Base-by-base conservation (phyloP, 1,140 invertebrate species). In the Maniola jurtina region DNA sequence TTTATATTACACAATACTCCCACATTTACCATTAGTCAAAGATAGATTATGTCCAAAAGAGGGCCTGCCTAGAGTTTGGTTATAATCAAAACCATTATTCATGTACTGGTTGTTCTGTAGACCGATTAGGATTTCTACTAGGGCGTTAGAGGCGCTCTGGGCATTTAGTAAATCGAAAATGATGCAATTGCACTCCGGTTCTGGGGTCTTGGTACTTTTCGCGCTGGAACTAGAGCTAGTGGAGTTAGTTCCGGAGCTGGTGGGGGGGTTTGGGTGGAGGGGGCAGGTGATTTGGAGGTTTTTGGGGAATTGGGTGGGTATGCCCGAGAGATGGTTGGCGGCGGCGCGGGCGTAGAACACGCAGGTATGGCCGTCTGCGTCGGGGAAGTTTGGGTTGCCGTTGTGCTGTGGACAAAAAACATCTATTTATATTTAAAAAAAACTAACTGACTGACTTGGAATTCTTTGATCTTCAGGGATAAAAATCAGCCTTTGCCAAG, bases 341-440 rank as follows among this genome's bases (percentile, higher is more conserved):
- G 90, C 90, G 5, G 88, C 84, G 11, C 87, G 83, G 16, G 91
- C 89, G 80, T 91, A 89, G 79, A 91, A 90, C 38, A 92, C 82
- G 75, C 91, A 92, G 2, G 87, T 84, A 71, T 90, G 86, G 0
- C 89, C 89, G 70, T 91, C 91, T 36, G 80, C 78, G 71, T 91
- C 91, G 35, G 88, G 85, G 75, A 81, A 88, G 80, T 92, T 91
- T 0, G 91, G 89, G 73, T 92, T 91, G 74, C 87, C 90, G 74
- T 92, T 91, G 83, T 92, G 90, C 90, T 92, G 84, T 16, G 35
- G 35, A 58, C 11, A 40, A 54, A 10, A 76, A n/a, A n/a, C n/a
- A n/a, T n/a, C n/a, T n/a, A n/a, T n/a, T n/a, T n/a, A n/a, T n/a
- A n/a, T n/a, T n/a, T n/a, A n/a, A n/a, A n/a, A n/a, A n/a, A n/a